Evolutionary conservation across 2,888 invertebrate species (phyloP).

Genomic region (Pedicia rivosa): DNA sequence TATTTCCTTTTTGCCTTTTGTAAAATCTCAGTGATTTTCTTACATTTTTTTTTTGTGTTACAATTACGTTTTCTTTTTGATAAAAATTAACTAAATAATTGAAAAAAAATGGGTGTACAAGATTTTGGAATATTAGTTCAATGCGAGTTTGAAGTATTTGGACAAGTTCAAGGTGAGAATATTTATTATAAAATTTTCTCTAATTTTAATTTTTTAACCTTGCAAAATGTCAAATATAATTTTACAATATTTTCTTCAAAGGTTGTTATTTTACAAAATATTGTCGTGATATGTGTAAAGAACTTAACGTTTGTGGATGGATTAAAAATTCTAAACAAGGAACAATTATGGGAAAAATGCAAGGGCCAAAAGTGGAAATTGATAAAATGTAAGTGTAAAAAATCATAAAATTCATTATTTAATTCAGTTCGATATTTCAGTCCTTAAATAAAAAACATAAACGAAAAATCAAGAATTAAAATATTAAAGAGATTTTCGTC

Average conservation of each 20-base stretch:
- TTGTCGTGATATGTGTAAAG: slow-evolving; percentile 61
- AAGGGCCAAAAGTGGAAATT: slow-evolving; percentile 60
- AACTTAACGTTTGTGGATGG: slow-evolving; percentile 71
- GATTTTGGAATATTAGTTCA: slow-evolving; percentile 50
- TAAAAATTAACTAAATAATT: slow-evolving; percentile 5
- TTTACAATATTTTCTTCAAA: slow-evolving; percentile 23
- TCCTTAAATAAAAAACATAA: too few relatives aligned
- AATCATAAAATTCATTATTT: slow-evolving; percentile 9
- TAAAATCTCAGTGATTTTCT: too few relatives aligned
- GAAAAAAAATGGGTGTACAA: slow-evolving; percentile 36
- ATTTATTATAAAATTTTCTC: not conserved
- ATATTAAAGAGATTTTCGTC: too few relatives aligned
- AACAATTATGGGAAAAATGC: slow-evolving; percentile 78
- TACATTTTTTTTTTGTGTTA: too few relatives aligned
- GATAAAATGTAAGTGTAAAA: slow-evolving; percentile 61
- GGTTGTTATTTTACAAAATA: slow-evolving; percentile 80
- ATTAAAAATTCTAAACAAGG: slow-evolving; percentile 80
- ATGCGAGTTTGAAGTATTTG: slow-evolving; percentile 80
- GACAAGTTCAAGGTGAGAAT: slow-evolving; percentile 69
- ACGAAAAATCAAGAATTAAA: too few relatives aligned
- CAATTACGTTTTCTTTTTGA: too few relatives aligned
- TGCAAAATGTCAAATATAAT: too few relatives aligned
- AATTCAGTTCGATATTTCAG: too few relatives aligned
- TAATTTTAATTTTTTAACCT: not conserved
- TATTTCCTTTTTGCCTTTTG: too few relatives aligned